A percentile compares a stretch with the other conserved stretches of the same genome.
phyloP scores from a whole-genome alignment of 2,113 vertebrate genomes.

The Daboia siamensis region DNA sequence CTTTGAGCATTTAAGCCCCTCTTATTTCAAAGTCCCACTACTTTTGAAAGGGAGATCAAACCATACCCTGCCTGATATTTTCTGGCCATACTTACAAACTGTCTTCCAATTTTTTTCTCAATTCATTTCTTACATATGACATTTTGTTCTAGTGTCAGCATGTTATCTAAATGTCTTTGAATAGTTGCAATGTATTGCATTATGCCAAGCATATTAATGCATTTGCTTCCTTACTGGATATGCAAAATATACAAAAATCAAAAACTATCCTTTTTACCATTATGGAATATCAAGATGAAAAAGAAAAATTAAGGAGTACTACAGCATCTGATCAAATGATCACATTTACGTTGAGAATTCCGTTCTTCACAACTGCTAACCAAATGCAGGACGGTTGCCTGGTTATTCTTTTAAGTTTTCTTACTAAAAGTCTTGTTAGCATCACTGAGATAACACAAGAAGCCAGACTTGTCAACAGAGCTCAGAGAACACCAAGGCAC shows the following conservation, averaged over 20 bases:
- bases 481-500: too few relatives aligned
- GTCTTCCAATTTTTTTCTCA: not conserved
- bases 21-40: not conserved
- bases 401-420: not conserved
- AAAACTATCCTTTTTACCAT: not conserved
- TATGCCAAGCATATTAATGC: not conserved
- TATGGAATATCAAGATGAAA: not conserved
- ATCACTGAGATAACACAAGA: not conserved
- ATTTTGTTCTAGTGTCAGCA: not conserved
- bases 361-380: not conserved
- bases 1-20: not conserved
- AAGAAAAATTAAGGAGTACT: not conserved
- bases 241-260: not conserved
- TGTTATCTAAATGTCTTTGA: not conserved
- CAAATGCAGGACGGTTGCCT: not conserved
- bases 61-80: not conserved
- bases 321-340: not conserved
- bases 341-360: not conserved
- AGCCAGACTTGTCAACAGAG: not conserved
- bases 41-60: not conserved
- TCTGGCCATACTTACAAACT: not conserved
- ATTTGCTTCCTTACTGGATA: not conserved
- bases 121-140: not conserved
- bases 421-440: not conserved
- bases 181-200: slow-evolving; percentile 1